Evolutionary conservation across 2,113 vertebrate species (phyloP), one percentile per base, ranked within the genome.

Genomic region (Stegastes partitus): DNA sequence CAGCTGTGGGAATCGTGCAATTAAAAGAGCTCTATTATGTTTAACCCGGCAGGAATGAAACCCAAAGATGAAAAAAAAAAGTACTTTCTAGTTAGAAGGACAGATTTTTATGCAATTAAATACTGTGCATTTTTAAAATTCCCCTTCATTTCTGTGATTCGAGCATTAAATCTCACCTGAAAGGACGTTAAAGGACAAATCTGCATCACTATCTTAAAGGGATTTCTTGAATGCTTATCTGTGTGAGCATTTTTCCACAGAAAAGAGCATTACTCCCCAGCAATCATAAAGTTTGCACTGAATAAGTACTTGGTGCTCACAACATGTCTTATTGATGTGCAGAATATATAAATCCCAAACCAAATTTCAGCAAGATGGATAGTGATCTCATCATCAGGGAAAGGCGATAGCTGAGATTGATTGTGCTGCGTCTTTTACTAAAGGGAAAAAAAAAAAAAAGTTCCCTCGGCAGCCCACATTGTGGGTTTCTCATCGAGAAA

Each of bases 331-430:
- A 75, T 80, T 78, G 74, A 70, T 70, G 81, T 84, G 74, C 73
- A 78, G 71, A 80, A 84, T 84, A 77, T 74, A 79, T 80, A 90
- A 91, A 86, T 89, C 85, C 79, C 59, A 83, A 81, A 82, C 62
- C 74, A 90, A 86, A 91, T 87, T 86, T 89, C 71, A 76, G 65
- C 21, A 15, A 73, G 78, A 85, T 11, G 50, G 82, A 84, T 74
- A 82, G 67, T 85, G 87, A 82, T 81, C 79, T 81, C 81, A 82
- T 87, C 79, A 82, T 65, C 42, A 47, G 61, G 67, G 75, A 79
- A 55, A 81, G 47, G 66, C 56, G n/a, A 82, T 76, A 45, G 83
- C 56, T 64, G 62, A 81, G 77, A 87, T 70, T 84, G 87, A 87
- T 85, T 90, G 82, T 83, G 74, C 66, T 68, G 31, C 21, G 5